Base-by-base conservation (phyloP, 1,140 invertebrate genomes). In the Charaxes varanes region DNA sequence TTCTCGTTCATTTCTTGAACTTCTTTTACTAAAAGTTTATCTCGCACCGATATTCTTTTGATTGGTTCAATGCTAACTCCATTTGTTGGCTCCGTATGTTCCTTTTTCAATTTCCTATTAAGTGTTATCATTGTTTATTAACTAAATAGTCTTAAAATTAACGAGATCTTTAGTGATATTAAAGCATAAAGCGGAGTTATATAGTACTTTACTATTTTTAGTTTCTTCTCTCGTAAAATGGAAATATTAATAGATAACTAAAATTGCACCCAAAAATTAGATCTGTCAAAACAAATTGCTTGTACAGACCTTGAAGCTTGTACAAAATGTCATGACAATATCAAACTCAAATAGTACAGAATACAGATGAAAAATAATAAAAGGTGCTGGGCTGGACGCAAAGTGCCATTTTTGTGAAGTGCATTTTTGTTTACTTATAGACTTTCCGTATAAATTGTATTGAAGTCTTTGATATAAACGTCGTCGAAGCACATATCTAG, bases 1-100 rank as follows among this genome's bases (percentile, higher is more conserved):
- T 90, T 92, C 65, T 93, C 89, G 60, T 96, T 90, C 91, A 98
- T 92, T 85, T 98, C 96, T 85, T 95, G 93, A 6, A 97, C 93
- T 84, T 94, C 94, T 87, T 94, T 94, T 2, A 94, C 87, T 24
- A 97, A 80, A 14, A 97, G 84, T 74, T 92, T 93, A 72, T 97
- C 95, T 57, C 95, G 87, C 28, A 96, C 88, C 7, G 93, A 95
- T 47, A 93, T 89, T 55, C 94, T 84, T 79, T 87, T 90, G 27
- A 72, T 70, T 51, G 68, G 41, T 37, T 78, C 76, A 15, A 45
- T 46, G 27, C 38, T 57, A 33, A 78, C 52, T 18, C 79, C 76
- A 50, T 80, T 80, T 4, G 55, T 60, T 17, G 49, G 78, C 36
- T 86, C 84, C 11, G 73, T 53, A 44, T 55, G 57, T 45, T 89